Conservation (phyloP, 2,888 invertebrate genomes). For the Diaperis boleti region DNA sequence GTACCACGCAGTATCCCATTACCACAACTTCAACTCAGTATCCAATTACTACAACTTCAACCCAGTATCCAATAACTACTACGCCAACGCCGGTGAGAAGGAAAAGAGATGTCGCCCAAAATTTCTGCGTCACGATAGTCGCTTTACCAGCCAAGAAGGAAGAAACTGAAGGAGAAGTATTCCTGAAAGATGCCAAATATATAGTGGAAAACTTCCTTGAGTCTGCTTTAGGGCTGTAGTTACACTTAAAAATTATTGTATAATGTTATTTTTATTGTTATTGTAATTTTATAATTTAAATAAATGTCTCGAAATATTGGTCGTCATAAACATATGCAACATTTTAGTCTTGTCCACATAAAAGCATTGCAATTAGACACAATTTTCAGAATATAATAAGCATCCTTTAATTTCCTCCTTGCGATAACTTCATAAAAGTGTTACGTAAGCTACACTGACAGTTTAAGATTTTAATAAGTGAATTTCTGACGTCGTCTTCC, state of each 20-base stretch:
- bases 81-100: constrained; percentile 4
- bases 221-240: constrained; percentile 48
- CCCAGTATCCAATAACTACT: constrained; percentile 36
- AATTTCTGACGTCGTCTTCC: constrained; percentile 1
- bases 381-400: constrained; percentile 18
- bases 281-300: not conserved
- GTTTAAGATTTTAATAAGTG: not conserved
- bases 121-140: constrained; percentile 58
- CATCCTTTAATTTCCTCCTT: constrained; percentile 11
- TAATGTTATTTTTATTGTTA: constrained; percentile 13
- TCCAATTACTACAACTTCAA: constrained; percentile 8
- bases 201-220: constrained; percentile 52
- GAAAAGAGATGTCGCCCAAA: constrained; percentile 48
- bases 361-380: constrained; percentile 18
- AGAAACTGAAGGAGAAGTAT: constrained; percentile 52
- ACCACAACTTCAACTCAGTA: constrained; percentile 28
- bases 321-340: constrained; percentile 12
- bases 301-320: constrained; percentile 2
- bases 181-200: constrained; percentile 47
- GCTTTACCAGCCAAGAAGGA: constrained; percentile 56
- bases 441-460: not conserved
- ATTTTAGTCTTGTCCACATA: not conserved
- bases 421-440: constrained; percentile 2
- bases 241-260: not conserved
- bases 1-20: not conserved